Evolutionary conservation across 2,888 invertebrate genomes (phyloP).

Genomic region (Sinodicranocentrus sp.): DNA sequence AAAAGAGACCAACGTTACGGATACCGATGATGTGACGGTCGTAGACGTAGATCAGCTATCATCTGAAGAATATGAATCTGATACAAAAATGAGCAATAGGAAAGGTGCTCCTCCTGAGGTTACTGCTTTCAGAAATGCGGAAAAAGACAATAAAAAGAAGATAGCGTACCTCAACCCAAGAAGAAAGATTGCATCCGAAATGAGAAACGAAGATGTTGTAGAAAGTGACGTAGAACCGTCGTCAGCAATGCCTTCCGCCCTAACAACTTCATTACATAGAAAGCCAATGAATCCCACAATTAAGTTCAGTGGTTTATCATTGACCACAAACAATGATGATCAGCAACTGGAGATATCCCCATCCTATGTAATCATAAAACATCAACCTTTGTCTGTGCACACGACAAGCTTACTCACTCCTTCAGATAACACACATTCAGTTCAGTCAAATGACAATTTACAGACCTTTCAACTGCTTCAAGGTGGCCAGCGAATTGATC

Average conservation of each 20-base stretch:
- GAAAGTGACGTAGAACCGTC: neutral
- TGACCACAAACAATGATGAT: constrained; percentile 43
- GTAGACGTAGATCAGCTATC: constrained; percentile 54
- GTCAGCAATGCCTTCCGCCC: neutral
- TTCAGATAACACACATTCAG: constrained; percentile 37
- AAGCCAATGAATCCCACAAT: constrained; percentile 23
- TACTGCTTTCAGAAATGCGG: constrained; percentile 26
- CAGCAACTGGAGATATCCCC: constrained; percentile 59
- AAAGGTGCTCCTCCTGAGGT: constrained; percentile 50
- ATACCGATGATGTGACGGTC: constrained; percentile 37
- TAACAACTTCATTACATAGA: constrained; percentile 5
- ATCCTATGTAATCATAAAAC: constrained; percentile 62
- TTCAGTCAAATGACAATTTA: constrained; percentile 20
- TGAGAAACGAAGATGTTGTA: constrained; percentile 27
- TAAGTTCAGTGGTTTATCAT: constrained; percentile 52
- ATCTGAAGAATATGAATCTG: constrained; percentile 40
- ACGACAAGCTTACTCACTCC: constrained; percentile 48
- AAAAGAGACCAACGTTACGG: constrained; percentile 24
- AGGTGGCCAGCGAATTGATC: constrained; percentile 57
- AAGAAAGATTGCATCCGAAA: constrained; percentile 5
- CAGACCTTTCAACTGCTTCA: constrained; percentile 57
- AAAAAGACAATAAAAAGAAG: constrained; percentile 55
- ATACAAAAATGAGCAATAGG: constrained; percentile 35
- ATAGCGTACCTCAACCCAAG: neutral
- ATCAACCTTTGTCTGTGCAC: constrained; percentile 62